Evolutionary conservation across 2,888 invertebrate species (phyloP).

Genomic region (Stenchaetothrips biformis): DNA sequence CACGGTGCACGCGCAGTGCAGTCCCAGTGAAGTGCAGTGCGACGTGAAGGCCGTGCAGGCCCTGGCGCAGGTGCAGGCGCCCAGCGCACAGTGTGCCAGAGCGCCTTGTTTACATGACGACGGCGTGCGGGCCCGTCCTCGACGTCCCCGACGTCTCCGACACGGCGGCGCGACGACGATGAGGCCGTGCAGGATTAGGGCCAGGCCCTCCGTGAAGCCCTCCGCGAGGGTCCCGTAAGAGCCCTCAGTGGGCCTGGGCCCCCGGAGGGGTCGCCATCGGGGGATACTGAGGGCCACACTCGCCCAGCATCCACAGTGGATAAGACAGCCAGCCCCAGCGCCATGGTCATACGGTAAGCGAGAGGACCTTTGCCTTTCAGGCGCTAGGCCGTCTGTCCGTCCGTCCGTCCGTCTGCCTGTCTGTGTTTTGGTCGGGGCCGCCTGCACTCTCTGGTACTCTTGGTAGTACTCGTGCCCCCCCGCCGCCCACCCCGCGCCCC

Average conservation of each 20-base stretch:
- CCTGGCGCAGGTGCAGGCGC: not conserved
- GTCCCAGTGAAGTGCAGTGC: not conserved
- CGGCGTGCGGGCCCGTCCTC: not conserved
- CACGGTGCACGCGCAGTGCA: not conserved
- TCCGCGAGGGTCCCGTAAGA: not conserved
- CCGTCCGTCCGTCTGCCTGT: not conserved
- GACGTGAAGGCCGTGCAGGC: not conserved
- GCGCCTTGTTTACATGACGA: conserved; percentile 4
- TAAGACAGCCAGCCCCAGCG: not conserved
- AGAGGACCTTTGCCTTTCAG: not conserved
- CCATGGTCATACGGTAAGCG: conserved; percentile 13
- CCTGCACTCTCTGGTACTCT: not conserved
- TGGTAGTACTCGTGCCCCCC: not conserved
- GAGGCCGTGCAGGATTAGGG: not conserved
- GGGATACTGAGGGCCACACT: not conserved
- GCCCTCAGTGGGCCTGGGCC: not conserved
- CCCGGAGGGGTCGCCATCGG: not conserved
- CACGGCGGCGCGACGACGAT: not conserved
- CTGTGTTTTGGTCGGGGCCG: conserved; percentile 15
- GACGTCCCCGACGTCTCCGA: not conserved
- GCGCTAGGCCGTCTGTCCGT: not conserved
- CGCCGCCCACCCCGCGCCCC: not conserved
- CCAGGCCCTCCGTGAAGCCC: not conserved
- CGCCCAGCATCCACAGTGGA: conserved; percentile 4
- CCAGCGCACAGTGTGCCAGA: not conserved